These are phyloP conservation scores for Clarias macrocephalus DNA, from an alignment of 2,113 vertebrate species.

Conservation along the genomic window DNA sequence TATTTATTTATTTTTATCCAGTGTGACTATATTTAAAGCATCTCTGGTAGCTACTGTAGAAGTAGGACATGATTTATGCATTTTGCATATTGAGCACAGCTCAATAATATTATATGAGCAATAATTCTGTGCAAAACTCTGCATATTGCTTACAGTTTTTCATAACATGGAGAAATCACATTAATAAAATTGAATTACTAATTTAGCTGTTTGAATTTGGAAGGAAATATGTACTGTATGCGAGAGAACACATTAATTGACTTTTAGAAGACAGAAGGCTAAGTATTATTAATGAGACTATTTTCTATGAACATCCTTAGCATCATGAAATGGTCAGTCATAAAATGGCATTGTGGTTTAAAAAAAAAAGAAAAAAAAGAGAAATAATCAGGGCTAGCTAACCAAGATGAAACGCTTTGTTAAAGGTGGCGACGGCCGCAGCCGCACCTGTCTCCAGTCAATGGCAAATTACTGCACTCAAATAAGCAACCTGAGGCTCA, in stretches of 20 bases:
- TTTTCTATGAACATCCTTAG: slow-evolving; percentile 46
- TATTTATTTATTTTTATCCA: not conserved
- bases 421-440: slow-evolving; percentile 65
- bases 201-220: slow-evolving; percentile 28
- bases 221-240: slow-evolving; percentile 21
- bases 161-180: slow-evolving; percentile 6
- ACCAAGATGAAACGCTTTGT: slow-evolving; percentile 75
- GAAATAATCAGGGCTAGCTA: slow-evolving; percentile 65
- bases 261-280: slow-evolving; percentile 40
- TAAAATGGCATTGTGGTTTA: slow-evolving; percentile 54
- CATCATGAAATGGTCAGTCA: slow-evolving; percentile 44
- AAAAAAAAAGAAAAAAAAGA: slow-evolving; percentile 61
- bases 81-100: slow-evolving; percentile 13
- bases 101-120: slow-evolving; percentile 4
- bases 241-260: slow-evolving; percentile 37
- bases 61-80: slow-evolving; percentile 19
- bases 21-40: slow-evolving; percentile 26
- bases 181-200: slow-evolving; percentile 24
- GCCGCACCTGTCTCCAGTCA: slow-evolving; percentile 73
- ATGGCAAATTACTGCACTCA: slow-evolving; percentile 75
- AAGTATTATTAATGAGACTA: slow-evolving; percentile 51
- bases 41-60: not conserved
- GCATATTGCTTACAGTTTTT: slow-evolving; percentile 15
- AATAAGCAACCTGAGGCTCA: slow-evolving; percentile 70
- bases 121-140: not conserved